A percentile compares a stretch with the other conserved stretches of the same genome.
Evolutionary conservation across 2,888 invertebrate genomes (phyloP).

Genomic region (Calliopum simillimum): DNA sequence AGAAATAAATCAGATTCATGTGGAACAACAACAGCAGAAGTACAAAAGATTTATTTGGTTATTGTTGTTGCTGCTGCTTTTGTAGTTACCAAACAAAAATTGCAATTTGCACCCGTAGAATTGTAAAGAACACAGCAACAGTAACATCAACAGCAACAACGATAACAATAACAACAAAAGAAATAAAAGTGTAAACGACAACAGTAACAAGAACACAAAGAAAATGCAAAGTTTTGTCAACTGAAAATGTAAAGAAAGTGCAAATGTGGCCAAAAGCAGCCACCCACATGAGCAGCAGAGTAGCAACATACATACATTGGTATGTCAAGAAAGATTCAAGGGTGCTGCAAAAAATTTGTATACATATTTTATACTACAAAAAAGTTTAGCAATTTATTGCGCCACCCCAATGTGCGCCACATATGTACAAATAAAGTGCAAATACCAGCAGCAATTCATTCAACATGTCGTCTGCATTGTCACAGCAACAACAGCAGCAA

Average conservation of each 20-base stretch:
- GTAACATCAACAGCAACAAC: slow-evolving; percentile 2
- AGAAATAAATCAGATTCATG: slow-evolving; percentile 33
- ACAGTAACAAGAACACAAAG: too few species aligned
- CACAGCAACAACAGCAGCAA: slow-evolving; percentile 2
- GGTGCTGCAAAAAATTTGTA: too few species aligned
- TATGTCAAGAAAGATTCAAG: too few species aligned
- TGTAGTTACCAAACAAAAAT: slow-evolving; percentile 27
- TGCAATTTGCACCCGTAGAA: slow-evolving; percentile 32
- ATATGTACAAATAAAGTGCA: background rate
- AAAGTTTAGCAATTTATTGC: too few species aligned
- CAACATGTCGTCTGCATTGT: slow-evolving; percentile 46
- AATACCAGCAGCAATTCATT: slow-evolving; percentile 45
- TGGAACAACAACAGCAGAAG: slow-evolving; percentile 9
- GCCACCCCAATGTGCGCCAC: too few species aligned
- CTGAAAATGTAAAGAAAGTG: slow-evolving; percentile 10
- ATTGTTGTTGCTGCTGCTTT: slow-evolving; percentile 6
- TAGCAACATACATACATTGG: too few species aligned
- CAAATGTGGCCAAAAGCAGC: slow-evolving; percentile 27
- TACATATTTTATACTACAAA: too few species aligned
- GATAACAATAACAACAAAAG: slow-evolving; percentile 18
- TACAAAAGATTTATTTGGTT: slow-evolving; percentile 13
- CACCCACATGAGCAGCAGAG: background rate
- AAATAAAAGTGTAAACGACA: slow-evolving; percentile 5
- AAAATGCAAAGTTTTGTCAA: background rate
- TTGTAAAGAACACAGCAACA: slow-evolving; percentile 10